Conservation (phyloP, 1,140 invertebrate genomes). For the Halesus radiatus region DNA sequence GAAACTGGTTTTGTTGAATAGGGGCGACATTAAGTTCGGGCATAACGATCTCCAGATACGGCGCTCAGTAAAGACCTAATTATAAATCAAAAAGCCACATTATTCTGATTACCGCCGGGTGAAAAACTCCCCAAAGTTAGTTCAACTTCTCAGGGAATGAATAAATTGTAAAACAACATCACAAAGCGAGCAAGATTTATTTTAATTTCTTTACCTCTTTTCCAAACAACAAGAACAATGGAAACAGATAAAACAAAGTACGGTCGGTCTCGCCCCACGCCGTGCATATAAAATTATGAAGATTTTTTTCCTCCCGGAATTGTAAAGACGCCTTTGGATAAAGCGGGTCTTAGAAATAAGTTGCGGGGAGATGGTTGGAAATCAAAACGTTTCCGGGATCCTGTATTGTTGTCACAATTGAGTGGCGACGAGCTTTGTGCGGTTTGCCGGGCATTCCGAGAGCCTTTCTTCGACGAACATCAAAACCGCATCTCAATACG, state of each 20-base stretch:
- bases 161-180: conserved; percentile 47
- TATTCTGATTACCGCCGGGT: conserved; percentile 32
- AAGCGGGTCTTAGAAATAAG: neutral
- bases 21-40: conserved; percentile 17
- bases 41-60: conserved; percentile 33
- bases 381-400: conserved; percentile 14
- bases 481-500: no score
- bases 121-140: conserved; percentile 36
- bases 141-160: conserved; percentile 47
- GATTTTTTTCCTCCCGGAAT: conserved; percentile 14
- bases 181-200: conserved; percentile 50
- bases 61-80: conserved; percentile 37
- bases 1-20: conserved; percentile 23
- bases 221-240: conserved; percentile 39
- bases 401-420: neutral
- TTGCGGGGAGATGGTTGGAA: neutral
- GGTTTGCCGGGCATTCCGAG: no score
- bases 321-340: conserved; percentile 13
- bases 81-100: conserved; percentile 50
- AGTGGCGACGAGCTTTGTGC: neutral
- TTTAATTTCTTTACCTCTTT: conserved; percentile 50
- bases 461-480: no score
- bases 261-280: neutral
- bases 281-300: conserved; percentile 33
- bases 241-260: conserved; percentile 41